Evolutionary conservation across 2,888 invertebrate species (phyloP).

Genomic region (Arrhopalites spinosus): DNA sequence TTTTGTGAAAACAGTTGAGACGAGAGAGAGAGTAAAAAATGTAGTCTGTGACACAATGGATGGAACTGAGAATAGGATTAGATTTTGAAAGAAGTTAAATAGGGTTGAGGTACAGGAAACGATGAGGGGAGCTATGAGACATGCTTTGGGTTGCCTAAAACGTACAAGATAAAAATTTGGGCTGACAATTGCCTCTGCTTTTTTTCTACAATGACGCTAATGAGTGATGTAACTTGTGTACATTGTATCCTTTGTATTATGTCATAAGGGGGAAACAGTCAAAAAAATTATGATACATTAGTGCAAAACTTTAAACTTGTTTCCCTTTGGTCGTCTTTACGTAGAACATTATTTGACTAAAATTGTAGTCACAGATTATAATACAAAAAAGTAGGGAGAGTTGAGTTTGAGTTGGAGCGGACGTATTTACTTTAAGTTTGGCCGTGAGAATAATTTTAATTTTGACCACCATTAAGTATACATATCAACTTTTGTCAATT

Average conservation of each 20-base stretch:
- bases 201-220: not conserved
- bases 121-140: not conserved
- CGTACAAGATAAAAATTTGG: not conserved
- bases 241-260: not conserved
- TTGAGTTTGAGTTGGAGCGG: not conserved
- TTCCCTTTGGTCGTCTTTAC: not conserved
- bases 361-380: not conserved
- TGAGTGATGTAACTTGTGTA: not conserved
- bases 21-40: not conserved
- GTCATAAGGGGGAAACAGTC: not conserved
- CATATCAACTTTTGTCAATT: too few relatives aligned
- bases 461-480: too few relatives aligned
- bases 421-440: not conserved
- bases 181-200: not conserved
- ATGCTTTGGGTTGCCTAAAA: not conserved
- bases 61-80: not conserved
- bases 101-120: conserved; percentile 20
- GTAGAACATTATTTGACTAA: not conserved
- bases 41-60: not conserved
- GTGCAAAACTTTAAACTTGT: not conserved
- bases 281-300: not conserved
- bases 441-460: not conserved
- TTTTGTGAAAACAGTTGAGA: not conserved
- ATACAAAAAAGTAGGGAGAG: not conserved
- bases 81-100: conserved; percentile 20